These are phyloP conservation scores for Numenius phaeopus DNA, from an alignment of 2,797 vertebrate genomes.

Conservation along the genomic window DNA sequence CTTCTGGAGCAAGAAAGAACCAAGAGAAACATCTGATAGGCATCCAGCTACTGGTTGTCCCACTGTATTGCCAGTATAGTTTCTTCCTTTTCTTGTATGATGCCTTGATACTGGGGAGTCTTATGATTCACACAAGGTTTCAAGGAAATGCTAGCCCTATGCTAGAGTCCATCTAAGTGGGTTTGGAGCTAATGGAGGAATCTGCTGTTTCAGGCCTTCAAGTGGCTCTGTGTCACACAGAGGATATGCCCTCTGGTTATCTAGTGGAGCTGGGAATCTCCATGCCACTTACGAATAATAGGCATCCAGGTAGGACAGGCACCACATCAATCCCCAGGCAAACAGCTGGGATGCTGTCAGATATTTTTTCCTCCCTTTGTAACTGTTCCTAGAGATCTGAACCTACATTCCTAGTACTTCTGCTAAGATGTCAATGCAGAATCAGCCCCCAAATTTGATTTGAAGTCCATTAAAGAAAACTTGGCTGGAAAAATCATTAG, in stretches of 20 bases:
- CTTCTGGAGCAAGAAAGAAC: background rate
- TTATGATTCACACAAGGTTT: background rate
- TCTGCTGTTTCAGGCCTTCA: background rate
- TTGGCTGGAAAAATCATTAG: slow-evolving; percentile 44
- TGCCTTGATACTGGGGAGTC: background rate
- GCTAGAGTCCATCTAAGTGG: background rate
- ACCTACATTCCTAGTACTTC: background rate
- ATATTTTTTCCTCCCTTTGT: background rate
- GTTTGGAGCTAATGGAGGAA: background rate
- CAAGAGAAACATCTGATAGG: background rate
- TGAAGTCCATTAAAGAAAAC: slow-evolving; percentile 27
- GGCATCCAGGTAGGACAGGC: background rate
- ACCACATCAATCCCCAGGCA: background rate
- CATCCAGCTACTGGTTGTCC: background rate
- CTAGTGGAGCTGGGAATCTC: background rate
- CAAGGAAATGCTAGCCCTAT: background rate
- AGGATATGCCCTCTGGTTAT: background rate
- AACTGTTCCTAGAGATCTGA: background rate
- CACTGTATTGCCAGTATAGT: background rate
- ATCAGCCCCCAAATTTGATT: background rate
- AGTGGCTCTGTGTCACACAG: background rate
- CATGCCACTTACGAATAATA: background rate
- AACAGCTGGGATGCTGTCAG: background rate
- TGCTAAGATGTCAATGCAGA: background rate
- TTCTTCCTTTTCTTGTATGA: background rate